Percentiles rank a stretch among this genome's conserved stretches.
These are phyloP conservation scores for Gnathonemus longibarbis DNA, from an alignment of 2,113 vertebrate species.

Conservation along the genomic window DNA sequence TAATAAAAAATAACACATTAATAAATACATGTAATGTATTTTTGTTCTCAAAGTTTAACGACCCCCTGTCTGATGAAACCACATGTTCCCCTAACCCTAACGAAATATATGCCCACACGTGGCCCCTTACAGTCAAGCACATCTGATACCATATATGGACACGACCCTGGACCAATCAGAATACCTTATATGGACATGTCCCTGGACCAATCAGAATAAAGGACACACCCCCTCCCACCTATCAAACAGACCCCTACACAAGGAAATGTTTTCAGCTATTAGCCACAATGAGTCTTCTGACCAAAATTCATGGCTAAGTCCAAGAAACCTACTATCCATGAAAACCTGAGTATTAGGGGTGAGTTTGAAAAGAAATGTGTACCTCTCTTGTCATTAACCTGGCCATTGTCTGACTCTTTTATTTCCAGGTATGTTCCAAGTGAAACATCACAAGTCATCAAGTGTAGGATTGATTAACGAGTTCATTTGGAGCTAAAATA, in stretches of 20 bases:
- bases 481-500: background rate
- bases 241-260: background rate
- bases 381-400: background rate
- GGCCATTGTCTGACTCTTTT: background rate
- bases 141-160: too few species aligned
- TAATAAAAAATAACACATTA: too few species aligned
- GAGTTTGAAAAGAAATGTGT: background rate
- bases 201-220: too few species aligned
- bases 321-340: background rate
- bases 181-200: too few species aligned
- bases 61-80: too few species aligned
- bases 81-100: too few species aligned
- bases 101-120: too few species aligned
- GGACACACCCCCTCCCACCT: too few species aligned
- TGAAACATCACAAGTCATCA: background rate
- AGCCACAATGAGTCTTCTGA: background rate
- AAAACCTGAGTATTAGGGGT: background rate
- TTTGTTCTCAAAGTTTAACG: too few species aligned
- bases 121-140: too few species aligned
- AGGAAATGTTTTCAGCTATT: background rate
- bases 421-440: background rate
- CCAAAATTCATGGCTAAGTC: background rate
- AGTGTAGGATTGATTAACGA: background rate
- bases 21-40: too few species aligned
- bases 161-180: too few species aligned